Evolutionary conservation across 2,113 vertebrate species (phyloP).

Genomic region (Rhinoderma darwinii): DNA sequence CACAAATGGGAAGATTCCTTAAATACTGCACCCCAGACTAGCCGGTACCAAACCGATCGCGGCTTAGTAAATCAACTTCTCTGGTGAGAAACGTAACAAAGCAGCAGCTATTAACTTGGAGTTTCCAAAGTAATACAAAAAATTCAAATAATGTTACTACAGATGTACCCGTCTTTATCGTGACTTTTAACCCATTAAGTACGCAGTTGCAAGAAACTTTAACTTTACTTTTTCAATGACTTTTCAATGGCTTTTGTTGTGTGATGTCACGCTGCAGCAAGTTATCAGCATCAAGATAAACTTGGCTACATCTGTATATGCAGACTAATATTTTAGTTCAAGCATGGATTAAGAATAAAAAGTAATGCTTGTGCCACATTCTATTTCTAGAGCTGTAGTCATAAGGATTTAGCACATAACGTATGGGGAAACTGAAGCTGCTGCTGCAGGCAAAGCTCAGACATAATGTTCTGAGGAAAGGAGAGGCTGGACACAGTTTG

Average conservation of each 20-base stretch:
- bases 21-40: too few species aligned
- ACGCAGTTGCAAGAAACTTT: too few species aligned
- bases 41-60: too few species aligned
- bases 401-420: constrained; percentile 23
- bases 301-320: too few species aligned
- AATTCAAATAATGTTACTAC: constrained; percentile 3
- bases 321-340: constrained; percentile 1
- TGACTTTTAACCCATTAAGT: too few species aligned
- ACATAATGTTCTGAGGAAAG: constrained; percentile 8
- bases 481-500: constrained; percentile 8
- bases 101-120: neutral
- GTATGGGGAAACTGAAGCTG: neutral
- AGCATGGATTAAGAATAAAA: constrained; percentile 11
- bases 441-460: constrained; percentile 48
- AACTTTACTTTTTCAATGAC: too few species aligned
- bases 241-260: too few species aligned
- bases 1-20: too few species aligned
- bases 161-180: too few species aligned
- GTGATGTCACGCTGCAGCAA: too few species aligned
- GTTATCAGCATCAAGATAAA: too few species aligned
- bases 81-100: neutral
- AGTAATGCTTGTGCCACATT: constrained; percentile 16
- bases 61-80: too few species aligned
- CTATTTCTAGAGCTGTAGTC: constrained; percentile 12
- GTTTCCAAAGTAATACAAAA: neutral